phyloP scores from a whole-genome alignment of 2,888 invertebrate genomes.

The Diadromus collaris region DNA sequence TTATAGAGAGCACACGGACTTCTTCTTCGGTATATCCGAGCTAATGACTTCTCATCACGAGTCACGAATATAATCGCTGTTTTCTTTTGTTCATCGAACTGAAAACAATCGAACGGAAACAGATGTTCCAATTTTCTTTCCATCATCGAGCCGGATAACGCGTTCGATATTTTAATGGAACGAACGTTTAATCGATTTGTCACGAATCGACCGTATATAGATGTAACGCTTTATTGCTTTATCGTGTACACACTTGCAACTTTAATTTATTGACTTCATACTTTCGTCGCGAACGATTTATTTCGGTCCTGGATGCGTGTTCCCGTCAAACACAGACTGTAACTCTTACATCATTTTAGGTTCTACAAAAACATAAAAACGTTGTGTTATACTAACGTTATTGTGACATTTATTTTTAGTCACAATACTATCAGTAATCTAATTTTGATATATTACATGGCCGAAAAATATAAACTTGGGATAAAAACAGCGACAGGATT shows the following conservation, averaged over 20 bases:
- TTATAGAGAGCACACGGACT: background rate
- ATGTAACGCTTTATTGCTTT: background rate
- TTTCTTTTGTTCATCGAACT: background rate
- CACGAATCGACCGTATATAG: background rate
- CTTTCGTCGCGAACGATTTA: background rate
- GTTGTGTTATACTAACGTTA: background rate
- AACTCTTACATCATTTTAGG: background rate
- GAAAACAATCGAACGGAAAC: conserved; percentile 9
- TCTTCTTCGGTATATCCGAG: conserved; percentile 3
- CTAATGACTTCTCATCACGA: conserved; percentile 5
- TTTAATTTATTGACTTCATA: background rate
- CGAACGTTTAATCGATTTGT: background rate
- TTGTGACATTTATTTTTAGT: too few species aligned
- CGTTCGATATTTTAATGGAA: background rate
- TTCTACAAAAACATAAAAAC: background rate
- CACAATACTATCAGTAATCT: background rate
- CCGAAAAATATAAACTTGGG: too few species aligned
- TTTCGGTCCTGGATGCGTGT: background rate
- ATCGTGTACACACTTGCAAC: background rate
- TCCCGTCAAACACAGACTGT: background rate
- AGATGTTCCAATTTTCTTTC: background rate
- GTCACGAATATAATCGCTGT: background rate
- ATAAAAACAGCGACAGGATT: too few species aligned
- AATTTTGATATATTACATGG: background rate
- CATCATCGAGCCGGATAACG: background rate